These are phyloP conservation scores for Paratilapia polleni DNA, from an alignment of 2,113 vertebrate genomes.

Conservation along the genomic window DNA sequence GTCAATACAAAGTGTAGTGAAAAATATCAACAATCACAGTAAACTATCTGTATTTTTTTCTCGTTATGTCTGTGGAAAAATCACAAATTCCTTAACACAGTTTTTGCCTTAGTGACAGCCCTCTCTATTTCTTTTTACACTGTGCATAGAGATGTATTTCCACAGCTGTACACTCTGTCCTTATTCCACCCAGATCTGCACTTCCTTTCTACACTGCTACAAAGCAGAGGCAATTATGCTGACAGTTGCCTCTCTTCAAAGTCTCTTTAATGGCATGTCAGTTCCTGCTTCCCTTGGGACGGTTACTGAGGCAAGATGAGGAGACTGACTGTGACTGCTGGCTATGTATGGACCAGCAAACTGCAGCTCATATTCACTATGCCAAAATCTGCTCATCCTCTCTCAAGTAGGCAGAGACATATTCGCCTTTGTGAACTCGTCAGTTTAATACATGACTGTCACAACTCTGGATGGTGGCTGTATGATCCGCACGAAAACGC, in stretches of 20 bases:
- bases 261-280: slow-evolving; percentile 69
- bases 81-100: slow-evolving; percentile 1
- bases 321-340: slow-evolving; percentile 61
- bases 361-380: slow-evolving; percentile 48
- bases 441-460: slow-evolving; percentile 61
- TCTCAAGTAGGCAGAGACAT: slow-evolving; percentile 57
- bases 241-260: slow-evolving; percentile 74
- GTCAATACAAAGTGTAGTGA: background rate
- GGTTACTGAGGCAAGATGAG: slow-evolving; percentile 54
- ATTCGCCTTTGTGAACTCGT: slow-evolving; percentile 57
- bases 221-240: slow-evolving; percentile 59
- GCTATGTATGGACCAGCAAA: slow-evolving; percentile 61
- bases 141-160: slow-evolving; percentile 35
- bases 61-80: slow-evolving; percentile 27
- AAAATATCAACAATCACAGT: background rate
- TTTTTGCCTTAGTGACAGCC: slow-evolving; percentile 16
- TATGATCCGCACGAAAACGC: slow-evolving; percentile 64
- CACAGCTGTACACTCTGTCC: slow-evolving; percentile 41
- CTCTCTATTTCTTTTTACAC: background rate
- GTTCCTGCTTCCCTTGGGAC: slow-evolving; percentile 66
- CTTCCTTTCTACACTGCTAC: slow-evolving; percentile 39
- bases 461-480: slow-evolving; percentile 28
- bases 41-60: background rate
- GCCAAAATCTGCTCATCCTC: slow-evolving; percentile 38
- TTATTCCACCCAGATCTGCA: slow-evolving; percentile 59